Conservation (phyloP, 1,140 invertebrate species). For the Drosophila kurseongensis region DNA sequence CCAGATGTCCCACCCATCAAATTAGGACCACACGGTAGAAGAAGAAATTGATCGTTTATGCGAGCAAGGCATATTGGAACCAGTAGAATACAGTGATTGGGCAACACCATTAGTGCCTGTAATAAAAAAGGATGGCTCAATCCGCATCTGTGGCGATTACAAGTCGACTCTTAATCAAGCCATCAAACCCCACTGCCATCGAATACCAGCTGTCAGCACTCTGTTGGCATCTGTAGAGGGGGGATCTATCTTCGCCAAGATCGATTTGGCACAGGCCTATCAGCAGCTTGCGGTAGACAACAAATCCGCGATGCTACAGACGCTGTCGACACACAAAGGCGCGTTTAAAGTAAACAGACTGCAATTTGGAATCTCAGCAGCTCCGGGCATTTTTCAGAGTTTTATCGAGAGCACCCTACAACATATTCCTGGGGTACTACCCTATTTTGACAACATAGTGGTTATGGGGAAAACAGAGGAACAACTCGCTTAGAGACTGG, state of each 20-base stretch:
- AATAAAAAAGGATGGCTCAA: too few relatives aligned
- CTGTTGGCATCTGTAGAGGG: constrained; percentile 3
- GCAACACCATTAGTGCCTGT: too few relatives aligned
- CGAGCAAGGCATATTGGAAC: too few relatives aligned
- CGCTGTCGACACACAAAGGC: neutral
- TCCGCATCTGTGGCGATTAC: neutral
- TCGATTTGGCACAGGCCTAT: constrained; percentile 3
- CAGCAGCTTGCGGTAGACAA: constrained; percentile 1
- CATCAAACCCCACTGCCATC: constrained; percentile 5
- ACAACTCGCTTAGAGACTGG: too few relatives aligned
- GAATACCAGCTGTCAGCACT: constrained; percentile 1
- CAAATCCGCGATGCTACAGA: neutral
- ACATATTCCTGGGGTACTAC: too few relatives aligned
- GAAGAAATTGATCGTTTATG: neutral
- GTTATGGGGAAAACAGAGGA: too few relatives aligned
- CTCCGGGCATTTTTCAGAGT: too few relatives aligned
- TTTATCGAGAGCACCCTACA: too few relatives aligned
- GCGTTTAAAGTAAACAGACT: constrained; percentile 6
- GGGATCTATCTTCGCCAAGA: constrained; percentile 8
- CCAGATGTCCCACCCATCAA: neutral
- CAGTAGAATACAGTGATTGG: too few relatives aligned
- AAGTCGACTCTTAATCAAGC: neutral
- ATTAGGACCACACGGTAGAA: neutral
- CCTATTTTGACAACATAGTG: too few relatives aligned
- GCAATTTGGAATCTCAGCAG: too few relatives aligned